Percentiles rank a stretch among this genome's conserved stretches.
phyloP scores from a whole-genome alignment of 2,113 vertebrate species.

The Thermophis baileyi region DNA sequence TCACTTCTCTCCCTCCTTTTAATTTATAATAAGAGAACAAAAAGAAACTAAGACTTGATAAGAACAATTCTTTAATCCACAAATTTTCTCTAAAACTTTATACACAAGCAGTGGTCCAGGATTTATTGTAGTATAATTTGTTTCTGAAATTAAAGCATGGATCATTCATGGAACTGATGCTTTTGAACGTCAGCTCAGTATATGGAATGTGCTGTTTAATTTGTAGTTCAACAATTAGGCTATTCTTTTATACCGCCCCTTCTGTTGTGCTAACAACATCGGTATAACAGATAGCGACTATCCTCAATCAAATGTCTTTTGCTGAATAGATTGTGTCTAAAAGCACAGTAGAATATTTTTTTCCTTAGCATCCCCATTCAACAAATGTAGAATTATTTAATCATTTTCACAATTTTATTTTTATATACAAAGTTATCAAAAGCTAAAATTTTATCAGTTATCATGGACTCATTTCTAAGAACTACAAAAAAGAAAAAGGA shows the following conservation, averaged over 20 bases:
- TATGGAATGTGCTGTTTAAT: conserved; percentile 31
- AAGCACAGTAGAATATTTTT: not conserved
- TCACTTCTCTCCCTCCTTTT: conserved; percentile 41
- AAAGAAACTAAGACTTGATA: not conserved
- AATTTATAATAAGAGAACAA: conserved; percentile 46
- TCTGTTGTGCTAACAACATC: not conserved
- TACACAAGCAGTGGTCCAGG: conserved; percentile 17
- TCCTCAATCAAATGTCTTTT: not conserved
- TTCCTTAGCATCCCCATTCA: not conserved
- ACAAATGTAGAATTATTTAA: not conserved
- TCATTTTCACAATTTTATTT: conserved; percentile 16
- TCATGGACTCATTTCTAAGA: conserved; percentile 25
- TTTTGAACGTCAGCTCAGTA: not conserved
- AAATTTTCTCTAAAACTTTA: conserved; percentile 34
- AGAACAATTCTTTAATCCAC: conserved; percentile 28
- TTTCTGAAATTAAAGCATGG: conserved; percentile 28
- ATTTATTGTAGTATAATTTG: conserved; percentile 23
- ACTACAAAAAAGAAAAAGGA: not conserved
- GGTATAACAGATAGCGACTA: not conserved
- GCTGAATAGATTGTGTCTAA: not conserved
- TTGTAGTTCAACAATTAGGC: conserved; percentile 4
- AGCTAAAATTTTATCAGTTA: conserved; percentile 2
- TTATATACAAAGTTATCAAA: conserved; percentile 11
- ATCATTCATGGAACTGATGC: not conserved
- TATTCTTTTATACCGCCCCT: not conserved